Conservation (phyloP, 2,113 vertebrate species). For the Puffinus mauretanicus region DNA sequence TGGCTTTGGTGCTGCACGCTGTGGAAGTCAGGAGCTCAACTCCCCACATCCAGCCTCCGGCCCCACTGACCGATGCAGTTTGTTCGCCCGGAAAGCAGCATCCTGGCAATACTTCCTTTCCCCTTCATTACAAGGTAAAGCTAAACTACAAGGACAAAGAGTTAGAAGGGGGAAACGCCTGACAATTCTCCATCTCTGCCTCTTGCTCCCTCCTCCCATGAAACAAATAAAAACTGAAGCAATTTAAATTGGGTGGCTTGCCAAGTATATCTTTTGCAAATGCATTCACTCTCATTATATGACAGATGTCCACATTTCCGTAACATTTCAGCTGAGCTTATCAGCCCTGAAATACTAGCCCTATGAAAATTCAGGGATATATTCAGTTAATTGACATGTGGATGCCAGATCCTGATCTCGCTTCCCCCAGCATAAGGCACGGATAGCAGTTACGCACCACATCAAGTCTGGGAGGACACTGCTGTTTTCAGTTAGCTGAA, state of each 20-base stretch:
- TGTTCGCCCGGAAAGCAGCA: not conserved
- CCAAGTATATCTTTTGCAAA: not conserved
- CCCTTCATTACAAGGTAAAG: not conserved
- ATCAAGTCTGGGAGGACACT: not conserved
- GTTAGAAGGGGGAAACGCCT: not conserved
- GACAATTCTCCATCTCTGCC: not conserved
- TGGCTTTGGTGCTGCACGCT: not conserved
- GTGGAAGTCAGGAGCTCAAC: not conserved
- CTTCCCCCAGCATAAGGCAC: not conserved
- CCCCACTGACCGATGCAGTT: not conserved
- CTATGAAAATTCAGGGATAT: not conserved
- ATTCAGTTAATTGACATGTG: not conserved
- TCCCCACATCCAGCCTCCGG: not conserved
- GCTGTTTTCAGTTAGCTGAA: not conserved
- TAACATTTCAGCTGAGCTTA: not conserved
- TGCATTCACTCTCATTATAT: not conserved
- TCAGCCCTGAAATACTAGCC: not conserved
- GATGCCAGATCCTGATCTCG: not conserved
- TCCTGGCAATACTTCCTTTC: not conserved
- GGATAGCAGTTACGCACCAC: not conserved
- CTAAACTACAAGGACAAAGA: slow-evolving; percentile 8
- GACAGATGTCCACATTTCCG: not conserved
- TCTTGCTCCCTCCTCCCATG: not conserved
- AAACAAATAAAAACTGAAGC: slow-evolving; percentile 24
- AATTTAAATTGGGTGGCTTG: slow-evolving; percentile 1